Evolutionary conservation across 2,888 invertebrate species (phyloP), one percentile per base, ranked within the genome.

Genomic region (Drepana falcataria): DNA sequence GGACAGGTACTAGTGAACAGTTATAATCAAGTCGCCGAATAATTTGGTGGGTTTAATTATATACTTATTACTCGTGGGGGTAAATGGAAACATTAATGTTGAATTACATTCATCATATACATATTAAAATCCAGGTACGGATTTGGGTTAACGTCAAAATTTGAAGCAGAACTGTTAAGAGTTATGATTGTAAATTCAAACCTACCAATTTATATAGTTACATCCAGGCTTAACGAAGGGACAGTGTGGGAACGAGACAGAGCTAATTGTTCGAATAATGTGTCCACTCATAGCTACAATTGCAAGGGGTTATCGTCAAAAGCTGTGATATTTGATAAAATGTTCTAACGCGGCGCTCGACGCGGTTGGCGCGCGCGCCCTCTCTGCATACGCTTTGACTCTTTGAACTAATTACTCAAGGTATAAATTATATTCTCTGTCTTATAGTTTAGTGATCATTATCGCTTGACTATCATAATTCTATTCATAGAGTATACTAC

Each of bases 281-380:
- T 79, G 84, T 87, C 86, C 86, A 84, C 87, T 72, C 77, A 78
- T 68, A 89, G 87, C 89, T 88, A 84, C 88, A 88, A 89, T 85
- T 88, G 91, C 89, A 90, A 90, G 89, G 89, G 87, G 88, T 90
- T 87, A 90, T 90, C 91, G 91, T 91, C 91, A 91, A 91, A 91
- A 90, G 90, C 91, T 91, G 91, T 91, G 91, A 91, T 91, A 91
- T 90, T 87, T 79, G 71, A 83, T 85, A 85, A 81, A 85, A 79
- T 83, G 83, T 85, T 85, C 77, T 81, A 79, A 81, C 75, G 81
- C 83, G 72, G 81, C 82, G 85, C 72, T 70, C 59, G 74, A 72
- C 66, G 79, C 75, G 79, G 80, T 63, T 54, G 53, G 69, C 64
- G 74, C 77, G 85, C 83, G 73, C 81, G 83, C 81, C 82, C 80